Base-by-base conservation (phyloP, 2,888 invertebrate genomes). In the Mimumesa dahlbomi region DNA sequence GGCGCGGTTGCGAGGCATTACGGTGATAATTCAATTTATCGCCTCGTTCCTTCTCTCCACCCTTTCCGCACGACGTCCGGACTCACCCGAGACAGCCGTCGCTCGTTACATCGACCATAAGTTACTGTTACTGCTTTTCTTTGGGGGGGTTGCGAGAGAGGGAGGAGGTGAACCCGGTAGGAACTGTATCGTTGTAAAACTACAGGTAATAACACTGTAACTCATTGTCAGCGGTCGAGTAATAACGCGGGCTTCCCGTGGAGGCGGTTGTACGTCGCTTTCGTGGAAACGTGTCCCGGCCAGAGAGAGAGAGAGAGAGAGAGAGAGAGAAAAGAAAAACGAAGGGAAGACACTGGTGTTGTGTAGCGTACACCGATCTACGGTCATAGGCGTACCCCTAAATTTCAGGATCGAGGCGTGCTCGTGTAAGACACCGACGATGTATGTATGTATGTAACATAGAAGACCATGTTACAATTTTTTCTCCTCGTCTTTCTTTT, bases 171-270 rank as follows among this genome's bases (percentile, higher is more conserved):
- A 79, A 71, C 63, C 71, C 79, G 74, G 80, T 77, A 82, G 81
- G 76, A 82, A 83, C 67, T 61, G 72, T 73, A 71, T 79, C 82
- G 73, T 68, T 70, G 76, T 79, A 79, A 83, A 83, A 83, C 77
- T 79, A 73, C 74, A 52, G 62, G 68, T 78, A 78, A 78, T 78
- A 78, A 77, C 70, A 75, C 73, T 77, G 78, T 78, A 78, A 77
- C 61, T 78, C 75, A 77, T 78, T 75, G 78, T 73, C 78, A 70
- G 75, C 63, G 62, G 62, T 25, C 53, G 54, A 46, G 70, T 49
- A 72, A 73, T 74, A 77, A 71, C 67, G 40, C 57, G 29, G 79
- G 53, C 67, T 57, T 79, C 79, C 79, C 54, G 79, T 22, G 65
- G 79, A 42, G 69, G 66, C 64, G 76, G 58, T 45, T 63, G 49